Evolutionary conservation across 1,140 invertebrate genomes (phyloP), one percentile per base, ranked within the genome.

Genomic region (Drosophila bipectinata): DNA sequence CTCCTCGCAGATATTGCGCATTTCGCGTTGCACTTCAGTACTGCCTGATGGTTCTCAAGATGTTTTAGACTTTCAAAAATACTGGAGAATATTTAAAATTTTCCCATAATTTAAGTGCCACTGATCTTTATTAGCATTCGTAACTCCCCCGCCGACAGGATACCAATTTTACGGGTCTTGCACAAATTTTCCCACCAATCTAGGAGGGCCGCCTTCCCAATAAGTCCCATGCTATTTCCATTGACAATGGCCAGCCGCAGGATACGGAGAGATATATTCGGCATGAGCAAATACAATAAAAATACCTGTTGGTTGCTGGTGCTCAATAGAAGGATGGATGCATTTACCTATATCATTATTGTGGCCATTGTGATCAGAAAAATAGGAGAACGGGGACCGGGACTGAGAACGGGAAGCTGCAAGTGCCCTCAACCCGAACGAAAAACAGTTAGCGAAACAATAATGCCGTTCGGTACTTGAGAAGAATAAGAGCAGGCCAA

Each of bases 171-270:
- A 85, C 72, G 72, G 62, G 30, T 69, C 26, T 52, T 69, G 77
- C 59, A 80, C 67, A 84, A 60, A 79, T 84, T 74, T 74, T 85
- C 81, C 82, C 82, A 84, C 60, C 60, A 58, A 49, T 69, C 63
- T 24, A 30, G 49, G 32, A 67, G 62, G 39, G 66, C 14, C 32
- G 55, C 24, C 45, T 60, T 64, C 51, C 64, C 61, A 78, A 82
- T 82, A 83, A 73, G 75, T 68, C n/a, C 45, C 49, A 12, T 51
- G 55, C 71, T 57, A 41, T 49, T 60, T 44, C 71, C 74, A 87
- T 82, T 87, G 83, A 87, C 82, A 87, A 87, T 87, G 83, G 74
- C 82, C 77, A 87, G 82, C 82, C 83, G 75, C 82, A 88, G 82
- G 82, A 87, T 37, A 37, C 34, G 34, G 10, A n/a, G 34, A 37